Conservation (phyloP, 2,113 vertebrate genomes). For the Muntiacus reevesi region DNA sequence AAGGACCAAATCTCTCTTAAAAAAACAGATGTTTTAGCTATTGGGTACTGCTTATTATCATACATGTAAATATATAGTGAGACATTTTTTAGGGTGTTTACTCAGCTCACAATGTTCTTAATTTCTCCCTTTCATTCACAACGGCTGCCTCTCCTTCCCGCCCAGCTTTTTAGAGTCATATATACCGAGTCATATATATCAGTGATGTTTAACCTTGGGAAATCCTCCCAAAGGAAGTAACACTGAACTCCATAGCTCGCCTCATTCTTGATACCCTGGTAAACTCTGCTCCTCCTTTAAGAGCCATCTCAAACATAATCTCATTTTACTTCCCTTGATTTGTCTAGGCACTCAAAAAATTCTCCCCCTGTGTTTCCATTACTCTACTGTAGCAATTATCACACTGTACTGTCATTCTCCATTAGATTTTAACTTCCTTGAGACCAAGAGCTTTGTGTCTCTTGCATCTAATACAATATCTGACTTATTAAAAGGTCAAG, state of each 20-base stretch:
- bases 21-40: background rate
- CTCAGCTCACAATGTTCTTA: background rate
- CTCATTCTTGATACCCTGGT: background rate
- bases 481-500: background rate
- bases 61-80: background rate
- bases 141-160: background rate
- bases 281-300: background rate
- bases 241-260: background rate
- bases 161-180: background rate
- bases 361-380: background rate
- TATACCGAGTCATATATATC: background rate
- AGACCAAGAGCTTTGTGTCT: background rate
- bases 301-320: background rate
- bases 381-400: background rate
- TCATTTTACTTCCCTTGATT: background rate
- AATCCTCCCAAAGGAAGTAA: slow-evolving; percentile 9
- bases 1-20: background rate
- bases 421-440: slow-evolving; percentile 13
- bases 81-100: background rate
- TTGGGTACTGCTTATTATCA: background rate
- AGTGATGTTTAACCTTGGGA: background rate
- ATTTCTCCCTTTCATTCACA: background rate
- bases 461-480: background rate
- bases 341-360: background rate
- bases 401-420: background rate